Evolutionary conservation across 2,113 vertebrate genomes (phyloP).

Genomic region (Pterocles orientalis): DNA sequence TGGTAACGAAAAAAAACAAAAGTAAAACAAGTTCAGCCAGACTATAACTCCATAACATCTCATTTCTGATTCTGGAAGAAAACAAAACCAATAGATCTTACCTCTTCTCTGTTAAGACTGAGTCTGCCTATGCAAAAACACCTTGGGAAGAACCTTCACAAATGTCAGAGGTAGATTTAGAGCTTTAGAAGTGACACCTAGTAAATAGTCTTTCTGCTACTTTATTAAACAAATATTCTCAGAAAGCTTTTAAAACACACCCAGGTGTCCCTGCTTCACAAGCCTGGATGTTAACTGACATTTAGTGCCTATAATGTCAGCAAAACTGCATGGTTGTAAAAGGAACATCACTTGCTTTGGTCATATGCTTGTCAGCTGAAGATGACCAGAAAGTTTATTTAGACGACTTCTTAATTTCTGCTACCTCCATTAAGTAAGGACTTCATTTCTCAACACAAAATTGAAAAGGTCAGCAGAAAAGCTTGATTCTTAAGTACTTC

Average conservation of each 20-base stretch:
- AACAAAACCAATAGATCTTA: not conserved
- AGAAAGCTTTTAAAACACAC: not conserved
- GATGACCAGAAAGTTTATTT: not conserved
- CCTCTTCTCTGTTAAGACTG: not conserved
- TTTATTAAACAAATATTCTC: not conserved
- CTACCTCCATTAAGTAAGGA: not conserved
- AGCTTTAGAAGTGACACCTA: not conserved
- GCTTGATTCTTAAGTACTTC: not conserved
- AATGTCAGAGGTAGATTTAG: not conserved
- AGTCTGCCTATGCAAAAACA: not conserved
- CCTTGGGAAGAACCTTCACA: not conserved
- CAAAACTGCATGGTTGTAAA: not conserved
- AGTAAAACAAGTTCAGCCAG: not conserved
- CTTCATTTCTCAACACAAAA: not conserved
- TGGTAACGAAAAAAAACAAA: not conserved
- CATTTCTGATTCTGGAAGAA: not conserved
- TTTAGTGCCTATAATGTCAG: not conserved
- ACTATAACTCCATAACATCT: not conserved
- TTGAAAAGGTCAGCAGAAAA: not conserved
- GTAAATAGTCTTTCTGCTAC: not conserved
- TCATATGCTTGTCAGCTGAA: slow-evolving; percentile 1
- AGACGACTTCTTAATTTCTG: not conserved
- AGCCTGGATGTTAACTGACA: not conserved
- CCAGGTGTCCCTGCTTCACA: not conserved
- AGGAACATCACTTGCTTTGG: not conserved